Base-by-base conservation (phyloP, 2,113 vertebrate genomes). In the Gulo gulo region DNA sequence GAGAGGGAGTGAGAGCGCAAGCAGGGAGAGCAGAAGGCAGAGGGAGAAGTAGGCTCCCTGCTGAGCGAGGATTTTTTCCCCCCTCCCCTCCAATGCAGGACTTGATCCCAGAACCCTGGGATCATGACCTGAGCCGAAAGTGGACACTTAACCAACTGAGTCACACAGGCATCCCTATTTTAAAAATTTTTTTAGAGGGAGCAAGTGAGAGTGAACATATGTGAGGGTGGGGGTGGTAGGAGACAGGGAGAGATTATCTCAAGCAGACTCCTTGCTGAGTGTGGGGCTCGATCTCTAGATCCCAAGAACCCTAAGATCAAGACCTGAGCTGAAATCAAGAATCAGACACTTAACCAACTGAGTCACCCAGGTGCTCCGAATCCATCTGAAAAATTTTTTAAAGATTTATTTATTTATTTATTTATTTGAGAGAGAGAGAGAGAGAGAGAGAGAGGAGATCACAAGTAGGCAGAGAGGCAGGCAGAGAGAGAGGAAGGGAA, bases 41-140 rank as follows among this genome's bases (percentile, higher is more conserved):
- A 69, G 34, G 34, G 63, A 65, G 13, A 65, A 31, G 63, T 1
- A 67, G 31, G 14, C 31, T 67, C 29, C 14, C 14, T 7, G 14
- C 63, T 34, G 63, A 67, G 63, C 4, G 1, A 34, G 63, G 31
- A 67, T 39, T 39, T 39, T 39, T 39, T 39, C 52, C 15, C 2
- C 50, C 50, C 1, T 1, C 50, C 50, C 50, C 0, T 2, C 5
- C 29, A 0, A 67, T 15, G 14, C 2, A 15, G 63, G 63, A 34
- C 63, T 67, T 26, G 59, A 59, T 59, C 57, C 57, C 57, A 59
- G 57, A 2, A 59, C 57, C 21, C 57, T 23, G 20, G 34, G 65
- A 67, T n/a, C 65, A 67, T n/a, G 7, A n/a, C 67, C 67, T n/a
- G 34, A 69, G 34, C 16, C 34, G 16, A 69, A 65, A 14, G 29